phyloP scores from a whole-genome alignment of 2,797 vertebrate species.

The Carcharodon carcharias region DNA sequence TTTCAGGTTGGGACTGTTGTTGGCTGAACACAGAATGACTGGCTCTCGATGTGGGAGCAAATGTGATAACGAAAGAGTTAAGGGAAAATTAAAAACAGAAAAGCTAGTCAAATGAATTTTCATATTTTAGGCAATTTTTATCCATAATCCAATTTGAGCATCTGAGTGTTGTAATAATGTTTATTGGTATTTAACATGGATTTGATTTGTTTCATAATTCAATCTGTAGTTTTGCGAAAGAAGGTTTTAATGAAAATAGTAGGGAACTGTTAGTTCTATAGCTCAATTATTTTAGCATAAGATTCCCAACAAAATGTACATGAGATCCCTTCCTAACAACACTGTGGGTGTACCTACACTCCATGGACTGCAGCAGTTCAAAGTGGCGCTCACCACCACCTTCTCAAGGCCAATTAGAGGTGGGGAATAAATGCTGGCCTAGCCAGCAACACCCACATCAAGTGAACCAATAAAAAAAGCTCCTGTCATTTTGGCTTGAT shows the following conservation, averaged over 20 bases:
- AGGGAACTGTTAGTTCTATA: too few species aligned
- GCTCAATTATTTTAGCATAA: background rate
- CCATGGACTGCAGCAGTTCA: too few species aligned
- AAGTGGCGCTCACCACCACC: too few species aligned
- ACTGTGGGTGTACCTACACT: too few species aligned
- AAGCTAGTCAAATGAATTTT: background rate
- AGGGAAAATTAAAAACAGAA: background rate
- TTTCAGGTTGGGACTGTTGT: background rate
- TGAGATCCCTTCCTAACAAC: too few species aligned
- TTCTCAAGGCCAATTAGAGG: too few species aligned
- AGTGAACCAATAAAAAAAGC: too few species aligned
- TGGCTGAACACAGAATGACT: background rate
- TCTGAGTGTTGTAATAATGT: background rate
- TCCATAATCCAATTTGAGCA: background rate
- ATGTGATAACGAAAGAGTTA: background rate
- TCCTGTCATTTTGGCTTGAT: background rate
- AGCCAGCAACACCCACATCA: too few species aligned
- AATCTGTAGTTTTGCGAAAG: background rate
- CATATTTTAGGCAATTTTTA: background rate
- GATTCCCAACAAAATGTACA: background rate
- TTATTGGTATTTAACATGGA: background rate
- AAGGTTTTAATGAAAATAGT: background rate
- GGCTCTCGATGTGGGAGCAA: background rate
- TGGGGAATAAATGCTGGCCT: too few species aligned
- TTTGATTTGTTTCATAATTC: slow-evolving; percentile 2